Percentiles rank a stretch among this genome's conserved stretches.
These are phyloP conservation scores for Eulemur albifrons DNA, from an alignment of 2,797 vertebrate species.

Conservation along the genomic window DNA sequence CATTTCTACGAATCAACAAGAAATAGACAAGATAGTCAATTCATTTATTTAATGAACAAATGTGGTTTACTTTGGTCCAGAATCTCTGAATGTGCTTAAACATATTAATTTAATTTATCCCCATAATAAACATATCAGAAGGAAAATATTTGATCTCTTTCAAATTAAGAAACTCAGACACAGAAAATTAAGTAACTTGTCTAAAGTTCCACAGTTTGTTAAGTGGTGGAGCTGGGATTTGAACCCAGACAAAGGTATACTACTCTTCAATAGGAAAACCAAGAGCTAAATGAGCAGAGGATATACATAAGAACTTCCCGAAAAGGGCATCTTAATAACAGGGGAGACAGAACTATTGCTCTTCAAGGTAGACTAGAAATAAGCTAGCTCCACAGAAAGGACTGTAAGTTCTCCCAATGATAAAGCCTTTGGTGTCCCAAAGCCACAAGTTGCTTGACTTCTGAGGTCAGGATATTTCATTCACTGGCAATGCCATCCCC, in stretches of 20 bases:
- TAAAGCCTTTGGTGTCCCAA: not conserved
- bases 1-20: not conserved
- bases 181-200: not conserved
- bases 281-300: not conserved
- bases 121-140: not conserved
- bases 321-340: not conserved
- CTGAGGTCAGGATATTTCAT: not conserved
- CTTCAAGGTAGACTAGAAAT: not conserved
- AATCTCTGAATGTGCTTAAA: not conserved
- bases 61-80: not conserved
- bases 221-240: not conserved
- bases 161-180: slow-evolving; percentile 5
- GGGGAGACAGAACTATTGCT: not conserved
- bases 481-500: not conserved
- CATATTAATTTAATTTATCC: not conserved
- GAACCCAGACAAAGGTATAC: not conserved
- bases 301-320: not conserved
- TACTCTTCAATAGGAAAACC: not conserved
- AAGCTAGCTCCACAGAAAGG: not conserved
- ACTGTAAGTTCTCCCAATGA: not conserved
- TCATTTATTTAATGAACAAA: slow-evolving; percentile 8
- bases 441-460: not conserved
- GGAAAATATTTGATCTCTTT: not conserved
- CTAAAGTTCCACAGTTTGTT: not conserved
- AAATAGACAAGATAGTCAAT: slow-evolving; percentile 18